A percentile compares a stretch with the other conserved stretches of the same genome.
Conservation (phyloP, 2,113 vertebrate genomes). For the Noturus placidus region DNA sequence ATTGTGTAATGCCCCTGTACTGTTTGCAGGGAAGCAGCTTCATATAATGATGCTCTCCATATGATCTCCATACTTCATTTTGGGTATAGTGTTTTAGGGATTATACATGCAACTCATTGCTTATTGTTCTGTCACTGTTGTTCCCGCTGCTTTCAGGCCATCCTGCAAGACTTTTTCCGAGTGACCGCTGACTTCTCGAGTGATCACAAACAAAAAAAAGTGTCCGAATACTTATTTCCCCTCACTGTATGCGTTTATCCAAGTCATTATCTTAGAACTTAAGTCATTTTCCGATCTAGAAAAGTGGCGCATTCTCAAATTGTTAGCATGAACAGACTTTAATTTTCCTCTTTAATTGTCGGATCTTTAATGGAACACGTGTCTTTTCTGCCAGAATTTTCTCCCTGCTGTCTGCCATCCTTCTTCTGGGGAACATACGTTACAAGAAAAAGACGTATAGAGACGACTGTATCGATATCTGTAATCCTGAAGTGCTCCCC, state of each 20-base stretch:
- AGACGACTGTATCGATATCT: conserved; percentile 96
- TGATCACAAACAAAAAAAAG: not conserved
- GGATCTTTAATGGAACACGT: not conserved
- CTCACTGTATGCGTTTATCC: not conserved
- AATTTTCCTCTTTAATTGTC: not conserved
- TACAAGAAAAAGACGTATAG: conserved; percentile 97
- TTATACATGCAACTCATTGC: not conserved
- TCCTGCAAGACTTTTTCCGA: not conserved
- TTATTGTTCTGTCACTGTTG: not conserved
- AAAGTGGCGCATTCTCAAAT: not conserved
- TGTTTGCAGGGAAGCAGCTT: not conserved
- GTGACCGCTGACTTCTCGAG: no score
- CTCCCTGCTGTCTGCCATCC: conserved; percentile 90
- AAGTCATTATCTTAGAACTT: not conserved
- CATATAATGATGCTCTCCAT: not conserved
- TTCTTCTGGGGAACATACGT: conserved; percentile 94
- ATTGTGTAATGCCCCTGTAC: not conserved
- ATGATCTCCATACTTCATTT: not conserved
- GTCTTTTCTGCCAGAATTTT: conserved; percentile 81
- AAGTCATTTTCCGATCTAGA: not conserved
- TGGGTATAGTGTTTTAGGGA: not conserved
- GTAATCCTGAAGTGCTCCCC: conserved; percentile 88
- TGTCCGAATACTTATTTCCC: not conserved
- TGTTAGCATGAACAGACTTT: not conserved
- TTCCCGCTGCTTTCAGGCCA: not conserved